Evolutionary conservation across 1,140 invertebrate species (phyloP), one percentile per base, ranked within the genome.

Genomic region (Leucophenga varia): DNA sequence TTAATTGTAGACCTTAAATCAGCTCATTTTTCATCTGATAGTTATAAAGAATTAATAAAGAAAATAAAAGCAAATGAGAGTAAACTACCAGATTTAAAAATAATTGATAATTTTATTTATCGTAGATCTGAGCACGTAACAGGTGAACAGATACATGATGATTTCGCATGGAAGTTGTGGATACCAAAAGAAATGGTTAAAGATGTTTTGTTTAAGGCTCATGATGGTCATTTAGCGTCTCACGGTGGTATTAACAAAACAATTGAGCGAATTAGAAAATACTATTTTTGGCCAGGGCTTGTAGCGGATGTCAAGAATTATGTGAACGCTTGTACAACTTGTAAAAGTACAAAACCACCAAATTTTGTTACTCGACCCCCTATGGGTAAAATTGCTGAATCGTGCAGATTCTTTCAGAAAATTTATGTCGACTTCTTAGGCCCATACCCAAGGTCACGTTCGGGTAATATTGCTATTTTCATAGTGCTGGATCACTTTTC

Each of bases 341-440:
- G 44, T 18, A 22, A 39, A 13, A 4, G 13, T 6, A 39, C 5
- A n/a, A 47, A 47, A 18, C 9, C 44, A 3, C 18, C 34, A n/a
- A 47, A 47, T 47, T 5, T 6, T 9, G 12, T 13, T 8, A 5
- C 16, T 20, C 35, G 32, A n/a, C 34, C 34, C 5, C 44, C 22
- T 6, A 39, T 47, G 34, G 34, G 20, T 5, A 28, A 21, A 3
- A 7, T 9, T 42, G 3, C 19, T 3, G 17, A 17, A 7, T 16
- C 19, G 2, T 4, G 3, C 10, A 14, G 30, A 3, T 14, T 18
- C 3, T 49, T 43, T 16, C 47, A 43, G 35, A 13, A 20, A 3
- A 28, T 49, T 3, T 43, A n/a, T 16, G 37, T 35, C 2, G 47
- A 43, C n/a, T 28, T 49, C 10, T 18, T 36, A 18, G 47, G 39